Evolutionary conservation across 2,888 invertebrate genomes (phyloP).

Genomic region (Drosophila suboccidentalis): DNA sequence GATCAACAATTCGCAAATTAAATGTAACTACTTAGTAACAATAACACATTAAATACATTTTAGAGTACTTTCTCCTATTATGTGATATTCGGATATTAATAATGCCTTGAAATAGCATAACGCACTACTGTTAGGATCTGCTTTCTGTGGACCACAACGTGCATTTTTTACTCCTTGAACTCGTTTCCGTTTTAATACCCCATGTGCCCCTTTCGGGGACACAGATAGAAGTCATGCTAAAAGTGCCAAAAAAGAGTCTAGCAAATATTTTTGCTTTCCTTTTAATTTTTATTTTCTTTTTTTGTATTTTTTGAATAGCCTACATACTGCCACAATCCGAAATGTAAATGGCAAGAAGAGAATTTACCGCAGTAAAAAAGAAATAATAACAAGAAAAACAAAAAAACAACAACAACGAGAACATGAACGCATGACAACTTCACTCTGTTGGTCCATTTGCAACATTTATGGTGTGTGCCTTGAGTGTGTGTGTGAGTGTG

Average conservation of each 20-base stretch:
- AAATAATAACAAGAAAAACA: constrained; percentile 18
- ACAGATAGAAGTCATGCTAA: constrained; percentile 48
- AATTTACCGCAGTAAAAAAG: constrained; percentile 38
- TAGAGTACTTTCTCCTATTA: not conserved
- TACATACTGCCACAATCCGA: constrained; percentile 24
- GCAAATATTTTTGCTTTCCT: constrained; percentile 47
- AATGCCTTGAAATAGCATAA: constrained; percentile 71
- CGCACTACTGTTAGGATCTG: constrained; percentile 40
- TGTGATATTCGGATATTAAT: constrained; percentile 56
- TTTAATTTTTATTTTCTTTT: constrained; percentile 24
- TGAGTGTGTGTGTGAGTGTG: constrained; percentile 30
- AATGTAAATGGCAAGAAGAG: constrained; percentile 22
- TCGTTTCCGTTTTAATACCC: not conserved
- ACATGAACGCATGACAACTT: constrained; percentile 58
- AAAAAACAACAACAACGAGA: constrained; percentile 24
- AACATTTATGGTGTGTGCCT: constrained; percentile 70
- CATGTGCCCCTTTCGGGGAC: constrained; percentile 13
- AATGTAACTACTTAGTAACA: constrained; percentile 35
- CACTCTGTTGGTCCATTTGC: constrained; percentile 72
- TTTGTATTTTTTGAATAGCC: constrained; percentile 17
- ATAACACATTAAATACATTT: constrained; percentile 60
- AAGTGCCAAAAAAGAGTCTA: constrained; percentile 64
- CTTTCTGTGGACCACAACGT: constrained; percentile 21
- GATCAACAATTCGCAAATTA: too few species aligned
- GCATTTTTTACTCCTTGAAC: not conserved